Conservation (phyloP, 1,140 invertebrate genomes). For the Araneus ventricosus region DNA sequence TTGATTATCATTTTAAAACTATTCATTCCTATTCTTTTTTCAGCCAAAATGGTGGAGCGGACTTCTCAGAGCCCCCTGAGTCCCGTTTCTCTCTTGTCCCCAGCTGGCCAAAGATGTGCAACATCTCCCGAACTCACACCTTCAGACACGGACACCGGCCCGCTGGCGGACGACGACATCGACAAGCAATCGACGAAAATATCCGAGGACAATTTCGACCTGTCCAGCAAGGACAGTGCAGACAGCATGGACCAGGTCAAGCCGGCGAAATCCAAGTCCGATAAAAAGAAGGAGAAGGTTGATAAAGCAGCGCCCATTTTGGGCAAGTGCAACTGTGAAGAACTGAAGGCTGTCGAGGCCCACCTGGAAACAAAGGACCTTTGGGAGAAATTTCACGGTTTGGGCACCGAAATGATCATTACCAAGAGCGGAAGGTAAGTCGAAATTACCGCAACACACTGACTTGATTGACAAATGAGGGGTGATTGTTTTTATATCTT, state of each 20-base stretch:
- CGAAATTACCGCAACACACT: conserved; percentile 70
- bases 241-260: conserved; percentile 48
- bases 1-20: too few relatives aligned
- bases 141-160: conserved; percentile 67
- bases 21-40: background rate
- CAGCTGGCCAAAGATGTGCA: conserved; percentile 17
- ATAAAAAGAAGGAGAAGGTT: conserved; percentile 62
- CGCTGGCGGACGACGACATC: conserved; percentile 53
- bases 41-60: conserved; percentile 67
- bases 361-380: conserved; percentile 94
- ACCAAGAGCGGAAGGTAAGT: conserved; percentile 98
- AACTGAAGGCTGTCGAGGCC: conserved; percentile 89
- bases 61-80: conserved; percentile 60
- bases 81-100: conserved; percentile 51
- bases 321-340: conserved; percentile 83
- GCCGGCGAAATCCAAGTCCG: background rate
- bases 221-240: conserved; percentile 69
- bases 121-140: conserved; percentile 62
- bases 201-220: conserved; percentile 63
- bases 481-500: conserved; percentile 44
- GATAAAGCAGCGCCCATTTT: conserved; percentile 75
- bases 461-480: conserved; percentile 57
- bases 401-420: conserved; percentile 99
- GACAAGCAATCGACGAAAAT: conserved; percentile 48
- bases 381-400: conserved; percentile 96